Conservation (phyloP, 2,888 invertebrate genomes). For the Cephus spinipes region DNA sequence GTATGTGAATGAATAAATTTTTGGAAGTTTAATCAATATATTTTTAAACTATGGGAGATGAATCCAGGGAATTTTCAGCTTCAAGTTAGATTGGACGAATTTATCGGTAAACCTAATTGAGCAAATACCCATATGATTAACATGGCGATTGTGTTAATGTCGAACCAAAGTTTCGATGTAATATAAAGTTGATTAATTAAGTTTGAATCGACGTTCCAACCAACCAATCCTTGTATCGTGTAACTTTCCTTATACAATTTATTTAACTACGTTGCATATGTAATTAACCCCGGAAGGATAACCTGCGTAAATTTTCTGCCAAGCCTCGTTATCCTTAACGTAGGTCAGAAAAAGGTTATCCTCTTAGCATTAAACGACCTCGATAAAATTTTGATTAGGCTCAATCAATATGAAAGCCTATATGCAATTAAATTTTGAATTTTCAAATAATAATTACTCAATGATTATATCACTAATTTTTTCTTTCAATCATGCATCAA, state of each 20-base stretch:
- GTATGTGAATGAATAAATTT: background rate
- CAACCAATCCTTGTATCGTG: background rate
- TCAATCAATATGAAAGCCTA: background rate
- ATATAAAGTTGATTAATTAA: background rate
- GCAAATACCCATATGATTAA: background rate
- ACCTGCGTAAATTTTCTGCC: too few species aligned
- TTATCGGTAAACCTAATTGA: background rate
- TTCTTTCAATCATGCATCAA: too few species aligned
- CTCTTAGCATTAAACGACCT: background rate
- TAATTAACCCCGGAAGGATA: background rate
- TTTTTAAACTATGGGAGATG: too few species aligned
- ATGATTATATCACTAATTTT: too few species aligned
- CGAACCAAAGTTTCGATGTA: background rate
- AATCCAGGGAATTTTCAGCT: background rate
- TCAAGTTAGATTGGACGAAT: background rate
- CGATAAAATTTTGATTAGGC: background rate
- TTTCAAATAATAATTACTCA: background rate
- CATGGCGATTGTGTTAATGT: background rate
- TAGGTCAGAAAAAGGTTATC: too few species aligned
- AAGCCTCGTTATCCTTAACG: too few species aligned
- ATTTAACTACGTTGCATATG: background rate
- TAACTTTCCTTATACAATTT: background rate
- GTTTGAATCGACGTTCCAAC: background rate
- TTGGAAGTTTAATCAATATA: background rate
- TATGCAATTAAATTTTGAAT: background rate